Evolutionary conservation across 2,113 vertebrate species (phyloP), one percentile per base, ranked within the genome.

Genomic region (Noctilio leporinus): DNA sequence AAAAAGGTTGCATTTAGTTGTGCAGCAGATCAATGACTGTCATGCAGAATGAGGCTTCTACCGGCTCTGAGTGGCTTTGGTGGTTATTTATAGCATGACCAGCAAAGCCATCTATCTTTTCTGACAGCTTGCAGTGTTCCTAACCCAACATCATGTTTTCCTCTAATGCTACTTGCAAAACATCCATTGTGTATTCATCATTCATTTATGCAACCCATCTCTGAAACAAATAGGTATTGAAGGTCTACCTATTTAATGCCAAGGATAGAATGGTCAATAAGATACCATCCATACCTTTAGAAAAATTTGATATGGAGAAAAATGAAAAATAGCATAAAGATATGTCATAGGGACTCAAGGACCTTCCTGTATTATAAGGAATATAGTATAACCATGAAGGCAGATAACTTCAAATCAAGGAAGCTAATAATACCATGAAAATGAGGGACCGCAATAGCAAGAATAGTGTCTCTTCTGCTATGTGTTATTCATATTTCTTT

Each of bases 81-180:
- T 97, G 97, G 96, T 98, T 98, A 98, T 98, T 98, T 97, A 97
- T 98, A 98, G 95, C 96, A 91, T 84, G 96, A 95, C 96, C 94
- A 97, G 97, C 95, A 97, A 97, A 97, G 96, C 95, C 97, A 98
- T 98, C 97, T 97, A 95, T 98, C 98, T 98, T 98, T 94, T 95
- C 89, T 97, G 97, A 98, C 97, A 97, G 86, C 45, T 82, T 93
- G 84, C 93, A 94, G 83, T 97, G 96, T 95, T 97, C 91, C 96
- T 97, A 89, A 95, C 76, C 93, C 77, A 97, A 96, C 75, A 87
- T 96, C 94, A 86, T 93, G 95, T 96, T 97, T 97, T 98, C 93
- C 80, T 96, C 95, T 97, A 98, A 95, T 65, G 86, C 89, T 92
- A 73, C 65, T 94, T 97, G 96, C 94, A 91, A 82, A 91, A 30